These are phyloP conservation scores for Pomacea canaliculata DNA, from an alignment of 2,888 invertebrate species.

Conservation along the genomic window DNA sequence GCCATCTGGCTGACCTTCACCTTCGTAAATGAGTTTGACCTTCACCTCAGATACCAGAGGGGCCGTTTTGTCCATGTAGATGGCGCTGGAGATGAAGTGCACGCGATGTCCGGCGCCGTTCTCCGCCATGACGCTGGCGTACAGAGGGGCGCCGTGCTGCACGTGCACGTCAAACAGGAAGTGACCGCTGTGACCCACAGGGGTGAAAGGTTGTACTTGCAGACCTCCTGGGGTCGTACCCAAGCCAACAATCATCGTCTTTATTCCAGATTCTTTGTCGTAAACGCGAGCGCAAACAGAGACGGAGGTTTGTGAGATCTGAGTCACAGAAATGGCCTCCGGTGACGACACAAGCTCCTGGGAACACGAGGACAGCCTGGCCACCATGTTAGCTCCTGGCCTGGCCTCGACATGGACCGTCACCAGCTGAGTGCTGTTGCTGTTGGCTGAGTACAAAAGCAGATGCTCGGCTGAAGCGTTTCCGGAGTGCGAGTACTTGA, in stretches of 20 bases:
- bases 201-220: slow-evolving; percentile 33
- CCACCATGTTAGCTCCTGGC: background rate
- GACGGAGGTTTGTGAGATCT: slow-evolving; percentile 25
- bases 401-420: background rate
- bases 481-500: background rate
- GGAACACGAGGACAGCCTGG: background rate
- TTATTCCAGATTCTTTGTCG: slow-evolving; percentile 33
- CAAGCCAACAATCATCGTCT: slow-evolving; percentile 28
- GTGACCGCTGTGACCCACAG: slow-evolving; percentile 23
- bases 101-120: slow-evolving; percentile 41
- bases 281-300: slow-evolving; percentile 22
- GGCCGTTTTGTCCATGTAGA: slow-evolving; percentile 40
- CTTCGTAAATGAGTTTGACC: slow-evolving; percentile 11
- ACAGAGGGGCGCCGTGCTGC: slow-evolving; percentile 37
- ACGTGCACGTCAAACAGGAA: slow-evolving; percentile 26
- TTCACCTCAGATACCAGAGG: slow-evolving; percentile 31
- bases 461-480: slow-evolving; percentile 4
- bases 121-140: slow-evolving; percentile 37
- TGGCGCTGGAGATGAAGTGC: slow-evolving; percentile 30
- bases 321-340: slow-evolving; percentile 16
- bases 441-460: background rate
- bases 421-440: no score
- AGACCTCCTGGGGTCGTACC: slow-evolving; percentile 39
- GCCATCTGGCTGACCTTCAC: slow-evolving; percentile 10
- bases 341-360: background rate